Evolutionary conservation across 1,140 invertebrate species (phyloP), one percentile per base, ranked within the genome.

Genomic region (Drosophila nigromelanica): DNA sequence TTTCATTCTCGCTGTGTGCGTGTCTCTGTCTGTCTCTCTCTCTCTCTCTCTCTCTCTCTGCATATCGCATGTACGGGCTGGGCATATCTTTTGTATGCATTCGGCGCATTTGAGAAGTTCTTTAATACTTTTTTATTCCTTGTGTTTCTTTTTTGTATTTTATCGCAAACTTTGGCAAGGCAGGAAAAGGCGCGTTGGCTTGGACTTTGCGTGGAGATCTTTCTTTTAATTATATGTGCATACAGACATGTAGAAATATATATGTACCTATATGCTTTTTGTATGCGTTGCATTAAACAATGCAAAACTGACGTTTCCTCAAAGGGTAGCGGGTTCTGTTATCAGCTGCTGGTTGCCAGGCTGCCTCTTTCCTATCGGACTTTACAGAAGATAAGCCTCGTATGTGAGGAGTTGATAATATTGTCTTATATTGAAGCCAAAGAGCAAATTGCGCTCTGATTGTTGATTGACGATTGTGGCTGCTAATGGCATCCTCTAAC

Each of bases 31-130:
- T n/a, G n/a, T n/a, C n/a, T n/a, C n/a, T n/a, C n/a, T n/a, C n/a
- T n/a, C n/a, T n/a, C n/a, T n/a, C n/a, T n/a, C n/a, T n/a, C n/a
- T 27, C 11, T 14, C 24, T 54, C 12, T 51, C 43, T 77, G 62
- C 73, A 74, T 86, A 81, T 81, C 56, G 43, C 37, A 48, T 52
- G 10, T 42, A 42, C 39, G 43, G 43, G 42, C 30, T 64, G 37
- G 45, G 51, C 75, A 73, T 86, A 87, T 86, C 81, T 86, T 86
- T 87, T 81, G 78, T 86, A 87, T 86, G 82, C 81, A 81, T 58
- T 78, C 78, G 71, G 40, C 78, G 81, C 82, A 87, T 80, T 76
- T 74, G 60, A 80, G 63, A 86, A 81, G 66, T 85, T 86, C 72
- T 76, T 73, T 73, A 67, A 63, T 39, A 39, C 50, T 59, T 11